Percentiles rank a stretch among this genome's conserved stretches.
These are phyloP conservation scores for Cerastis rubricosa DNA, from an alignment of 2,888 invertebrate species.

Conservation along the genomic window DNA sequence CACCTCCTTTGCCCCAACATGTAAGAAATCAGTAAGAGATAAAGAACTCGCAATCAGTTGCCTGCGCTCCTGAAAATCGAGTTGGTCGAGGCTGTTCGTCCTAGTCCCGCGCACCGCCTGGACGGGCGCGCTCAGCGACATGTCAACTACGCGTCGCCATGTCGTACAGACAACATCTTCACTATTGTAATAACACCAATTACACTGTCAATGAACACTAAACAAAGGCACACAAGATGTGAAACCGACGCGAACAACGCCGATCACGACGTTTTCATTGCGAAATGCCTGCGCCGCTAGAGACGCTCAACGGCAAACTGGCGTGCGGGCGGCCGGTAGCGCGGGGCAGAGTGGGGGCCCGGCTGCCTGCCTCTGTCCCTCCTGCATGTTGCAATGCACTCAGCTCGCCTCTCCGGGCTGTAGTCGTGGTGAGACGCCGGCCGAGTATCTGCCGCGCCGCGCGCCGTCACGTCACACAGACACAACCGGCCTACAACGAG, in stretches of 20 bases:
- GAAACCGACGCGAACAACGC: constrained; percentile 76
- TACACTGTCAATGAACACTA: constrained; percentile 81
- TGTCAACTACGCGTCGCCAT: constrained; percentile 89
- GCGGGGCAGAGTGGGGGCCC: constrained; percentile 86
- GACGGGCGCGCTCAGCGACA: constrained; percentile 89
- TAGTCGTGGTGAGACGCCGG: constrained; percentile 72
- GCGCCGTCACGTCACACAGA: constrained; percentile 71
- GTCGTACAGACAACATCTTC: constrained; percentile 79
- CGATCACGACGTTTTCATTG: constrained; percentile 76
- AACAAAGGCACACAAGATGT: constrained; percentile 85
- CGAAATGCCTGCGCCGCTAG: constrained; percentile 86
- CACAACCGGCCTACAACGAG: constrained; percentile 64
- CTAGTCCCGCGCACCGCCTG: constrained; percentile 90
- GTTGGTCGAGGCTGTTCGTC: constrained; percentile 96
- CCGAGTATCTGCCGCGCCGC: constrained; percentile 69
- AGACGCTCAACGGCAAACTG: constrained; percentile 89
- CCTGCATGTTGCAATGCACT: constrained; percentile 88
- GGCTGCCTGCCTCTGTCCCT: constrained; percentile 81
- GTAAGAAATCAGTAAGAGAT: constrained; percentile 96
- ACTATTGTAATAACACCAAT: constrained; percentile 79
- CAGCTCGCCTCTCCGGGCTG: constrained; percentile 78
- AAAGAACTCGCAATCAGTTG: constrained; percentile 97
- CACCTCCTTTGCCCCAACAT: constrained; percentile 92
- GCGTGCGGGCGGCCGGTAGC: constrained; percentile 78
- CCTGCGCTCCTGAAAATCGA: constrained; percentile 97